Conservation (phyloP, 2,888 invertebrate species). For the Meloe dianella region DNA sequence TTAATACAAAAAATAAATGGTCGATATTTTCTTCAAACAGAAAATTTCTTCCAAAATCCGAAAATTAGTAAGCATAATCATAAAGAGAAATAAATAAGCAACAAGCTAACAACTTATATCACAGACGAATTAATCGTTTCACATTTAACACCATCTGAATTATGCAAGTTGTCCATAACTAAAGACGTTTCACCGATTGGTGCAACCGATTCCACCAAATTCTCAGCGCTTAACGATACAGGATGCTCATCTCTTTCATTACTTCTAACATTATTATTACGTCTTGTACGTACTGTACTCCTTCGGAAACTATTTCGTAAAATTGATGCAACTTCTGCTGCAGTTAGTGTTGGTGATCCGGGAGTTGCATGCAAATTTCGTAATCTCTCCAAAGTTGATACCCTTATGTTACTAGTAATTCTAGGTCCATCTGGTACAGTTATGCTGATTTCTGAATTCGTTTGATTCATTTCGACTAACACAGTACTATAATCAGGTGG, state of each 20-base stretch:
- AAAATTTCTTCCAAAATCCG: background rate
- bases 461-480: slow-evolving; percentile 68
- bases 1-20: slow-evolving; percentile 28
- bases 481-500: slow-evolving; percentile 70
- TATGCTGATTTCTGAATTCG: slow-evolving; percentile 37
- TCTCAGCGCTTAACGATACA: slow-evolving; percentile 65
- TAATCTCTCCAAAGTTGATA: slow-evolving; percentile 49
- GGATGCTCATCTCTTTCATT: slow-evolving; percentile 34
- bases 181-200: slow-evolving; percentile 63
- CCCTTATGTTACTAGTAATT: slow-evolving; percentile 26
- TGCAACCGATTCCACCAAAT: slow-evolving; percentile 66
- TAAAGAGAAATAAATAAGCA: slow-evolving; percentile 21
- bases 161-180: slow-evolving; percentile 51
- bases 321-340: slow-evolving; percentile 65
- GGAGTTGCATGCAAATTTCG: slow-evolving; percentile 44
- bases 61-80: slow-evolving; percentile 3
- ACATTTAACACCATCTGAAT: slow-evolving; percentile 43
- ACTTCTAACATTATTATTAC: slow-evolving; percentile 48
- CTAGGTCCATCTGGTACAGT: slow-evolving; percentile 36
- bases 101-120: slow-evolving; percentile 49
- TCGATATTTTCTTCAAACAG: background rate
- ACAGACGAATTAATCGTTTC: slow-evolving; percentile 52
- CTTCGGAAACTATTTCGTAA: slow-evolving; percentile 65
- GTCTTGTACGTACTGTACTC: slow-evolving; percentile 54
- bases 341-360: slow-evolving; percentile 60